Evolutionary conservation across 1,140 invertebrate genomes (phyloP), one percentile per base, ranked within the genome.

Genomic region (Hycleus cichorii): DNA sequence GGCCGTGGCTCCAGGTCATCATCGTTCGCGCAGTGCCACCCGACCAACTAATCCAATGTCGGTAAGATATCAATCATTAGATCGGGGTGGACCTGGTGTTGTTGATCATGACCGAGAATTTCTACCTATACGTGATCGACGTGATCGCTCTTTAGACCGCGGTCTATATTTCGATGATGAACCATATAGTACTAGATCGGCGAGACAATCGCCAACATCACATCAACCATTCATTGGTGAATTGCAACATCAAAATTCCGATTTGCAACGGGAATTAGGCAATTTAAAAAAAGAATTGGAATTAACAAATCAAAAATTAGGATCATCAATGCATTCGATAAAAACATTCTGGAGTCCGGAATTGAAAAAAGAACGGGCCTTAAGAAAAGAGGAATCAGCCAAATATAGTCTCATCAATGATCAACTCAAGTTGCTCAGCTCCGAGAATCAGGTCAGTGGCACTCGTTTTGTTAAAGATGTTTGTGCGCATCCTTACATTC

Each of bases 261-360:
- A 98, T 73, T 80, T 97, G 57, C 94, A 97, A 72, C 83, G 91
- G n/a, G 95, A 98, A 76, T 84, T 97, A 69, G 90, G 88, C n/a
- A 93, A 92, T 74, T 80, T 98, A 43, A 97, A 97, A 76, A 92
- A 95, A 71, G 96, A 98, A 72, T 82, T 98, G 64, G 95, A 98
- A 77, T 79, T 95, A 61, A 96, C 94, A 57, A 97, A 97, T 77
- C 95, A 98, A 77, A 98, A 98, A 76, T 80, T 99, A 59, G 94
- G 93, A 70, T 97, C 95, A 69, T 95, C 91, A 68, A 98, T 98
- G 95, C 95, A 98, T 77, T 95, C 92, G 76, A 98, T 99, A 72
- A 99, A 99, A 78, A 98, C 95, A 8, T 98, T 99, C 78, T 99
- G 97, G 97, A 97, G 93, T 75, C 97, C 97, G 0, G 97, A 99